These are phyloP conservation scores for Nesidiocoris tenuis DNA, from an alignment of 2,888 invertebrate genomes.

Conservation along the genomic window DNA sequence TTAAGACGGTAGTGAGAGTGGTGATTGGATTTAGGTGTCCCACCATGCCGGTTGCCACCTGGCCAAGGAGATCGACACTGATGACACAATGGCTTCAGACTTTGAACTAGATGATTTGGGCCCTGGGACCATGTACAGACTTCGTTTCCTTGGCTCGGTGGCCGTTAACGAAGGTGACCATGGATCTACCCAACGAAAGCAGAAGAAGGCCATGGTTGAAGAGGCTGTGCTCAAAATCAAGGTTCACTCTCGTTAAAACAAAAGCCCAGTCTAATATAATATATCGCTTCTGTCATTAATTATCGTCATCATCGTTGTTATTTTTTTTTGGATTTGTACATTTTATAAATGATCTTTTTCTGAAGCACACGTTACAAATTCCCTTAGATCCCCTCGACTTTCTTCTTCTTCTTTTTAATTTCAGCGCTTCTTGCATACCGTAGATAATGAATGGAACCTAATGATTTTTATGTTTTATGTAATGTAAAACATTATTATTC, in stretches of 20 bases:
- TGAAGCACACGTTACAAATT: background rate
- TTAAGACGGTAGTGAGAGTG: constrained; percentile 47
- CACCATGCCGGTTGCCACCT: constrained; percentile 52
- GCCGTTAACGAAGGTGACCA: constrained; percentile 79
- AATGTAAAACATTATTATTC: no score
- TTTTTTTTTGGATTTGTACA: background rate
- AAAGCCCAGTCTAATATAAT: constrained; percentile 20
- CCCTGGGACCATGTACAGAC: constrained; percentile 74
- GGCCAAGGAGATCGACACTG: constrained; percentile 52
- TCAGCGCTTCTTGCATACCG: background rate
- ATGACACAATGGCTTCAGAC: constrained; percentile 48
- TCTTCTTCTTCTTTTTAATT: background rate
- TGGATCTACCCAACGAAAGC: constrained; percentile 68
- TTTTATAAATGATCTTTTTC: background rate
- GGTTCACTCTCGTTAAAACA: constrained; percentile 55
- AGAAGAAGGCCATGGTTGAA: constrained; percentile 86
- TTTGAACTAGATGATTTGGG: constrained; percentile 50
- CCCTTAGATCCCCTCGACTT: background rate
- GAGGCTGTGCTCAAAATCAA: constrained; percentile 83
- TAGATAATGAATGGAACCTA: background rate
- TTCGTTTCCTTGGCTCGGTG: constrained; percentile 80
- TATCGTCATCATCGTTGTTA: background rate
- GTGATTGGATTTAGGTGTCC: constrained; percentile 51
- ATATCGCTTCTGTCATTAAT: background rate
- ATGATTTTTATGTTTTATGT: background rate